phyloP scores from a whole-genome alignment of 2,113 vertebrate species.

The Litocranius walleri region DNA sequence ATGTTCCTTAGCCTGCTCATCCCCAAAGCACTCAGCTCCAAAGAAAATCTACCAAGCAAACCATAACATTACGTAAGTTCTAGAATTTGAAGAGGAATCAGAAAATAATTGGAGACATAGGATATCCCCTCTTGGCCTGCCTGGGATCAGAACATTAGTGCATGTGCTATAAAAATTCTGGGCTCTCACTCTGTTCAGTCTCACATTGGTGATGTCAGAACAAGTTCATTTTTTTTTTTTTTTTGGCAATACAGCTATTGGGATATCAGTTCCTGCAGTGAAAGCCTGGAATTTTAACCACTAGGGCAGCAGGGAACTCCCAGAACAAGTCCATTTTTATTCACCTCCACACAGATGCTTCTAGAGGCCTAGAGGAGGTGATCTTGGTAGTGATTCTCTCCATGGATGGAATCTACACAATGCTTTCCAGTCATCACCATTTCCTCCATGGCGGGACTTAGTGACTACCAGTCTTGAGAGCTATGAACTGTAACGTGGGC shows the following conservation, averaged over 20 bases:
- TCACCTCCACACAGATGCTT: neutral
- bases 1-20: neutral
- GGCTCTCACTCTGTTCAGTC: neutral
- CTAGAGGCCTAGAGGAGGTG: neutral
- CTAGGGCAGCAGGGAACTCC: neutral
- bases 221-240: neutral
- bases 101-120: neutral
- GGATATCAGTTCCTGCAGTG: neutral
- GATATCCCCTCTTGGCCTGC: neutral
- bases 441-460: neutral
- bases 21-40: neutral
- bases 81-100: neutral
- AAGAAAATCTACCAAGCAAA: neutral
- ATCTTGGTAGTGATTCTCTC: neutral
- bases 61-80: rapidly evolving
- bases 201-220: neutral
- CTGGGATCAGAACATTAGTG: neutral
- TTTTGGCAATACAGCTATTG: neutral
- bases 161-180: neutral
- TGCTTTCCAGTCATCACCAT: rapidly evolving
- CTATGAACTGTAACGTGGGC: rapidly evolving
- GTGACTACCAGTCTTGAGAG: neutral
- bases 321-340: neutral
- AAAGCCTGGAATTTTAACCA: neutral
- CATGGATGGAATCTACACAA: rapidly evolving